Base-by-base conservation (phyloP, 2,113 vertebrate genomes). In the Elachura formosa region DNA sequence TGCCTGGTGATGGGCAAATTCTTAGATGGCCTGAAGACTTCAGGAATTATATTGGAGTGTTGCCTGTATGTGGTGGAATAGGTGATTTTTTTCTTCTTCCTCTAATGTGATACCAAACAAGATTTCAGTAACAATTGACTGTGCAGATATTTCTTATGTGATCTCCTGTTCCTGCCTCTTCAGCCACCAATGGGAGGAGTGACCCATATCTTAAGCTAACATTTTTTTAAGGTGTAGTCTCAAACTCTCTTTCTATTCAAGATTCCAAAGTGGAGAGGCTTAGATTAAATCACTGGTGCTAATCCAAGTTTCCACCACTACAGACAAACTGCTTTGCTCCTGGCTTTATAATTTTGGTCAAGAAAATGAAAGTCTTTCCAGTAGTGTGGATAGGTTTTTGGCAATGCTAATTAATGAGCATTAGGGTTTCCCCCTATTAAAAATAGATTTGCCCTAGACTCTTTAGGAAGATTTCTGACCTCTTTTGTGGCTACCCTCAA, bases 1-100 rank as follows among this genome's bases (percentile, higher is more conserved):
- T 92, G 61, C 78, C 82, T 62, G 15, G 41, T 86, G 29, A 92
- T 94, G 91, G 93, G 59, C 72, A 81, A 63, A 64, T 89, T 61
- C 41, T 84, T 38, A 67, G 28, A 14, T 38, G 40, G 25, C 8
- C 63, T 80, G 28, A 63, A 49, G 77, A 69, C 20, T 63, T 77
- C 24, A 33, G 34, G 17, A 14, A 26, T 61, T 51, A 18, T 64
- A 25, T 5, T 46, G 34, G 21, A 66, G 19, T 14, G 7, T 1
- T 43, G 6, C 5, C 38, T 84, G 17, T 19, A 8, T 15, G 6
- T 68, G 52, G 16, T 14, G 24, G 29, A 68, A 73, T 59, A 33
- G 3, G 5, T 43, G 43, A 21, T 61, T 56, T 87, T n/a, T 55
- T 67, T 51, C 4, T 82, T 10, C 17, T 69, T 74, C 24, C 24